phyloP scores from a whole-genome alignment of 2,113 vertebrate species.

The Oreotrochilus melanogaster region DNA sequence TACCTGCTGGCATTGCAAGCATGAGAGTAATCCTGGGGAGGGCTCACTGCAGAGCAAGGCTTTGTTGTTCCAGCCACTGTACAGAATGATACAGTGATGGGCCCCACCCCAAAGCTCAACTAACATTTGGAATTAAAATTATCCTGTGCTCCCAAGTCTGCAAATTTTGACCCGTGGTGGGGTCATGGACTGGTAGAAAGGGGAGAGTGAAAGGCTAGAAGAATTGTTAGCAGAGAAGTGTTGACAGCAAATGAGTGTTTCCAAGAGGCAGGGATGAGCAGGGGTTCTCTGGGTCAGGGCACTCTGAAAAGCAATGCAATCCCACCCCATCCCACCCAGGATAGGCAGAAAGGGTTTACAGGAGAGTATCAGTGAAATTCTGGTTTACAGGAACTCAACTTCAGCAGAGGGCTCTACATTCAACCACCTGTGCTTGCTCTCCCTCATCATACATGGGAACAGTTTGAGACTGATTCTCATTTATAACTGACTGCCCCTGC shows the following conservation, averaged over 20 bases:
- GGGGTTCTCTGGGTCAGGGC: background rate
- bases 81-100: fast-evolving
- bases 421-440: background rate
- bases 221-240: background rate
- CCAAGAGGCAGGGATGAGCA: background rate
- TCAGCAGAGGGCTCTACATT: background rate
- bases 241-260: background rate
- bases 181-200: background rate
- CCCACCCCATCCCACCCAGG: background rate
- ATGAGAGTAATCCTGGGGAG: background rate
- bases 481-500: background rate
- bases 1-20: background rate
- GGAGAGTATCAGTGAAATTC: background rate
- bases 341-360: background rate
- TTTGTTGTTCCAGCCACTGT: background rate
- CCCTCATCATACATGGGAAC: fast-evolving
- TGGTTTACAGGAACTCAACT: background rate
- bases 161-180: background rate
- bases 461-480: background rate
- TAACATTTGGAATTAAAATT: background rate
- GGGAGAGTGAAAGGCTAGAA: background rate
- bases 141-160: background rate
- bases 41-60: background rate
- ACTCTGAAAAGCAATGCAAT: background rate
- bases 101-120: background rate